Base-by-base conservation (phyloP, 2,113 vertebrate species). In the Corythornis madagascariensis region DNA sequence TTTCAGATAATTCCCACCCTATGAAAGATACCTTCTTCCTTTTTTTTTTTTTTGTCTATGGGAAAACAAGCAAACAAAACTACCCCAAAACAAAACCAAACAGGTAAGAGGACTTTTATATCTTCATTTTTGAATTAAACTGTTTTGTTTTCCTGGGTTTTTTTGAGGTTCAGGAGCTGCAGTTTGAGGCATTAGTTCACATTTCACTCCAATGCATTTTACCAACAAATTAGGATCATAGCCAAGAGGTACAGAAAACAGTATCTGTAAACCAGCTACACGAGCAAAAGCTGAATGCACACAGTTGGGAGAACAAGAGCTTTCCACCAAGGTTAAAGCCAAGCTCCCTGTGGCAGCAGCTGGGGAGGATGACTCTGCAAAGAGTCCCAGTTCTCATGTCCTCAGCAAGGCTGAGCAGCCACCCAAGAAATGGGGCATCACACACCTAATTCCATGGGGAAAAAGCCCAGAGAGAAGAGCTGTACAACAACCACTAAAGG, bases 371-470 rank as follows among this genome's bases (percentile, higher is more conserved):
- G 20, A 24, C 18, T 31, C 26, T 50, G 24, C n/a, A 56, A 75
- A 35, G 26, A 88, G 55, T 71, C 40, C 33, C 0, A 0, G 22
- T 45, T 83, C 17, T 21, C 67, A 29, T 1, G 4, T 60, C 25
- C 35, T 63, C 74, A 75, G 25, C 33, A 21, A 6, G 31, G 35
- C 48, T 75, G 48, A 89, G n/a, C 7, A 77, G 50, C n/a, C 65
- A 69, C 18, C 5, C 38, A 40, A 74, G n/a, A 1, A 7, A 13
- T 0, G 0, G 13, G 14, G 26, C 3, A 2, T 12, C 67, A 20
- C 9, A 48, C 13, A 28, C 15, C 6, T 59, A 50, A 87, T 45
- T 69, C 53, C 45, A 25, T 0, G 0, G 33, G 33, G 26, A 29
- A 89, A 82, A 91, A 45, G 6, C 16, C n/a, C 1, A 1, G 22